A percentile compares a stretch with the other conserved stretches of the same genome.
Conservation (phyloP, 2,113 vertebrate genomes). For the Lamprotornis superbus region DNA sequence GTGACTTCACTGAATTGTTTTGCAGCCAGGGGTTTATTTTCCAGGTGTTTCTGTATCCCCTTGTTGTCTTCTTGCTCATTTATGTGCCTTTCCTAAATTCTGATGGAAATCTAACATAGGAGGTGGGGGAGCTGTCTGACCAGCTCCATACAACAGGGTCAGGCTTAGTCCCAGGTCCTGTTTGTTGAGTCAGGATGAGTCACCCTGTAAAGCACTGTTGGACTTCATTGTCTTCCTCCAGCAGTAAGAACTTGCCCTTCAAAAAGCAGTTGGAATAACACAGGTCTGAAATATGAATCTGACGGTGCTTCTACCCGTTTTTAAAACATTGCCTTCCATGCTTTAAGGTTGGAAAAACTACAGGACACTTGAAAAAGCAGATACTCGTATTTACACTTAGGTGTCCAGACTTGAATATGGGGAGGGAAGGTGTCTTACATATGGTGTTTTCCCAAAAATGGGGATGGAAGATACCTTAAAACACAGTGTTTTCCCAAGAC, state of each 20-base stretch:
- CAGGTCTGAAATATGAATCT: not conserved
- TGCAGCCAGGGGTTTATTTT: not conserved
- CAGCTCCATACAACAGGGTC: not conserved
- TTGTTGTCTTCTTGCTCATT: not conserved
- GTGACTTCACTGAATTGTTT: not conserved
- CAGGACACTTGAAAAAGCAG: not conserved
- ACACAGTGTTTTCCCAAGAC: not conserved
- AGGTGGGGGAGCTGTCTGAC: not conserved
- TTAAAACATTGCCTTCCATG: not conserved
- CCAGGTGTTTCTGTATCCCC: not conserved
- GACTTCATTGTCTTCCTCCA: not conserved
- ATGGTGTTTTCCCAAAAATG: not conserved
- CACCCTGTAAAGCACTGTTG: not conserved
- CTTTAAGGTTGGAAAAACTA: not conserved
- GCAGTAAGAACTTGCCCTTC: not conserved
- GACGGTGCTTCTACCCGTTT: not conserved
- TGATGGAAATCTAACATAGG: not conserved
- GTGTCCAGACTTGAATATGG: not conserved
- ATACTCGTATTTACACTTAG: not conserved
- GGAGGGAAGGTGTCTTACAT: not conserved
- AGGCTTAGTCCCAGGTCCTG: not conserved
- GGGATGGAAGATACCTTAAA: not conserved
- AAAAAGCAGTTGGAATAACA: not conserved
- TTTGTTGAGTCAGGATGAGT: not conserved
- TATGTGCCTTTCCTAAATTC: not conserved